Evolutionary conservation across 2,113 vertebrate genomes (phyloP), one percentile per base, ranked within the genome.

Genomic region (Oceanites oceanicus): DNA sequence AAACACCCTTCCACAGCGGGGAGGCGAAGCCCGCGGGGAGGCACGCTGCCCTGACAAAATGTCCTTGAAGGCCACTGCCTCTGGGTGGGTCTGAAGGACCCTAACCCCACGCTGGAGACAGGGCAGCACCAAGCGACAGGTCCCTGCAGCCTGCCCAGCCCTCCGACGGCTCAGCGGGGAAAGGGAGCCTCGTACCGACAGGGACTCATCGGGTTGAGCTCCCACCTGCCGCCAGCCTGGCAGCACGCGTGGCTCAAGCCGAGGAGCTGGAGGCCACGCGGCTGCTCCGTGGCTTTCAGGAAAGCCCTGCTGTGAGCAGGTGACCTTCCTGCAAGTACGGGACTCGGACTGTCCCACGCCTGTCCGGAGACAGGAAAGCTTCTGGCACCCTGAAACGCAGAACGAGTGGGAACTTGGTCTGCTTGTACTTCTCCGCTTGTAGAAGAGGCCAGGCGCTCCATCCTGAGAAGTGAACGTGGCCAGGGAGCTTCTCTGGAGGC

Each of bases 391-490:
- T 16, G n/a, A 61, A 67, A 52, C 2, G 13, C n/a, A 61, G 29
- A 73, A 52, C 0, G 3, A 89, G 29, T 6, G 50, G 23, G 66
- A 63, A 55, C 16, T 44, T 42, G 45, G n/a, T 40, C 61, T 70
- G 52, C 49, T 9, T 23, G 59, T 16, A n/a, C 53, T n/a, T 68
- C 68, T 32, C 38, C 13, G 18, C 10, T 1, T 3, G 15, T 7
- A 14, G 12, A 34, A 22, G 52, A 45, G 45, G 47, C 75, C 34
- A 6, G 38, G 34, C 58, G 8, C 36, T 38, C 42, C 7, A 4
- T 17, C 26, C 3, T 1, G 47, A 56, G 50, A 14, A 5, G 6
- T 2, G 14, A 44, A 49, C 1, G 0, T 38, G 3, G 8, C 50
- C 73, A 47, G 17, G 32, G 77, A 50, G 56, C 32, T 71, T n/a